Percentiles rank a stretch among this genome's conserved stretches.
phyloP scores from a whole-genome alignment of 2,797 vertebrate genomes.

The Siniperca obscura region DNA sequence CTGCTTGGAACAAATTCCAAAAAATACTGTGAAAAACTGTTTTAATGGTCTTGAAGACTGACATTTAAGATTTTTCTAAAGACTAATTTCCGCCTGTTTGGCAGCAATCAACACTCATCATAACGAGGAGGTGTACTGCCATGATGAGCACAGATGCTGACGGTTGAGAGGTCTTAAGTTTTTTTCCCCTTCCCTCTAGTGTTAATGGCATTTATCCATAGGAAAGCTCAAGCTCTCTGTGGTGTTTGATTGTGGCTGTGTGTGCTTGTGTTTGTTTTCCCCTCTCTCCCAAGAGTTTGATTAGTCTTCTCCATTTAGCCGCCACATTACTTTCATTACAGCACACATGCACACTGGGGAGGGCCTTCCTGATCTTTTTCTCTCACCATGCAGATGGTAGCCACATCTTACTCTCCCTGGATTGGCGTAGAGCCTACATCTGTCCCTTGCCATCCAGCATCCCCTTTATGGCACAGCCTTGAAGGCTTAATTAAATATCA shows the following conservation, averaged over 20 bases:
- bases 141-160: slow-evolving; percentile 40
- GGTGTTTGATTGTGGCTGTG: slow-evolving; percentile 38
- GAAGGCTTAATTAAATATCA: slow-evolving; percentile 79
- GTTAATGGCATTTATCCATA: slow-evolving; percentile 42
- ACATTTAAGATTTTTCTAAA: slow-evolving; percentile 5
- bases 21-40: slow-evolving; percentile 7
- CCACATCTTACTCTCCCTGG: slow-evolving; percentile 57
- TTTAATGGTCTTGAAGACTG: slow-evolving; percentile 16
- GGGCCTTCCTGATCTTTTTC: slow-evolving; percentile 49
- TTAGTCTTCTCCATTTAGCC: slow-evolving; percentile 66
- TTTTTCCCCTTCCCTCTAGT: not conserved
- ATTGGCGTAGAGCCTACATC: slow-evolving; percentile 60
- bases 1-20: slow-evolving; percentile 13
- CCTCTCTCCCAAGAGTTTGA: slow-evolving; percentile 69
- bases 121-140: not conserved
- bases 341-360: slow-evolving; percentile 51
- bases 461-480: slow-evolving; percentile 60
- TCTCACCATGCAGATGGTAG: slow-evolving; percentile 65
- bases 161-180: slow-evolving; percentile 10
- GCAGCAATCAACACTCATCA: slow-evolving; percentile 26
- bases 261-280: slow-evolving; percentile 53
- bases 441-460: slow-evolving; percentile 65
- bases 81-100: slow-evolving; percentile 16
- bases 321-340: slow-evolving; percentile 69
- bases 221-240: slow-evolving; percentile 17